Conservation (phyloP, 2,113 vertebrate species). For the Sphyrna mokarran region DNA sequence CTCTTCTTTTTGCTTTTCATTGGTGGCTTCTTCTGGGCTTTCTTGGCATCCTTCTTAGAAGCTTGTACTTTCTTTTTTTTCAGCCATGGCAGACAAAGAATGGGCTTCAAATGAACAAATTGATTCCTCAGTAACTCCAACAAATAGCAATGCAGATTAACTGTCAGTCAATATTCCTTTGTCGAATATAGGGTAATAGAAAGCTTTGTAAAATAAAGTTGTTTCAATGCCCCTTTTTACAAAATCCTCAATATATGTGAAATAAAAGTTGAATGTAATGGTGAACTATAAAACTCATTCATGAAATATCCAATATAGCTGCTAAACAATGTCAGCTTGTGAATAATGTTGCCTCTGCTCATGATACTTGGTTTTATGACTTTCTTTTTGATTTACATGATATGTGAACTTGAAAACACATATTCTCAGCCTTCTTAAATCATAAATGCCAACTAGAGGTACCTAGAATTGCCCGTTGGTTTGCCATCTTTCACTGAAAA, state of each 20-base stretch:
- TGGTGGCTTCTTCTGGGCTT: too few relatives aligned
- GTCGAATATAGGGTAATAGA: background rate
- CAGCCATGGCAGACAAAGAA: background rate
- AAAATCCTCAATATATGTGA: background rate
- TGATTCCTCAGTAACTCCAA: background rate
- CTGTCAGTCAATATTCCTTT: background rate
- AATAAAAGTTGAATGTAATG: background rate
- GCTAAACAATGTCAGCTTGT: background rate
- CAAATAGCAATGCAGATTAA: background rate
- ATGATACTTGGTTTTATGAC: background rate
- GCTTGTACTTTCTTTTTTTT: too few relatives aligned
- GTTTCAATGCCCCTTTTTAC: background rate
- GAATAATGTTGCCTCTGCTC: background rate
- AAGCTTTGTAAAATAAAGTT: background rate
- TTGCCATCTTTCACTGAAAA: background rate
- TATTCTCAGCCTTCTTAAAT: background rate
- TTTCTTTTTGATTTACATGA: background rate
- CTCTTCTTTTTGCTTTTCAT: too few relatives aligned
- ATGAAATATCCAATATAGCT: background rate
- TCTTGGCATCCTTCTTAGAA: too few relatives aligned
- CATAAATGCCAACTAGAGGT: background rate
- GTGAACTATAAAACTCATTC: background rate
- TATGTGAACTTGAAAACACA: background rate
- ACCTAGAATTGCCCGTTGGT: background rate
- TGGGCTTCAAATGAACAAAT: background rate